Evolutionary conservation across 1,140 invertebrate genomes (phyloP).

Genomic region (Drosophila hydei): DNA sequence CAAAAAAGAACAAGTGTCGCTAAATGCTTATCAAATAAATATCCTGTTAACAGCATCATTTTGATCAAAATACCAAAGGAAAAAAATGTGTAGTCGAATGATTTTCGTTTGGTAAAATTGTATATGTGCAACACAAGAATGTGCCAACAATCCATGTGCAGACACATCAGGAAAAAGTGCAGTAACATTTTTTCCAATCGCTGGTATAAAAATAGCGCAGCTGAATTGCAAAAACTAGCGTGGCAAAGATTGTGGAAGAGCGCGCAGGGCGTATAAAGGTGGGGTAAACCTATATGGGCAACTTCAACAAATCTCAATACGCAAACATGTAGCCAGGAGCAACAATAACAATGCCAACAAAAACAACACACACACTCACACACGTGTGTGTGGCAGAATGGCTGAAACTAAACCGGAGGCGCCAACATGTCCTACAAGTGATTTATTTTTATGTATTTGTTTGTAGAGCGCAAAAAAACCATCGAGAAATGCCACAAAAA

Average conservation of each 20-base stretch:
- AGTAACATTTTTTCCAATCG: constrained; percentile 36
- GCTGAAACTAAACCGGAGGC: constrained; percentile 78
- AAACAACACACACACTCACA: constrained; percentile 20
- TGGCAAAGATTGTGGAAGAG: neutral
- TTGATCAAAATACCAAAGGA: constrained; percentile 20
- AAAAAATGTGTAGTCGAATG: constrained; percentile 30
- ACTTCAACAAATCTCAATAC: constrained; percentile 74
- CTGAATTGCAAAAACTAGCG: constrained; percentile 28
- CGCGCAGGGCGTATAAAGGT: neutral
- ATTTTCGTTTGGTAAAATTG: constrained; percentile 31
- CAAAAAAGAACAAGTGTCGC: neutral
- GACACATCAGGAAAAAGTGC: constrained; percentile 30
- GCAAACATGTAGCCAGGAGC: constrained; percentile 61
- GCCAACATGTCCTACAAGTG: constrained; percentile 82
- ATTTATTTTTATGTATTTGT: constrained; percentile 83
- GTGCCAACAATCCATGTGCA: constrained; percentile 16
- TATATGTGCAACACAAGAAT: constrained; percentile 27
- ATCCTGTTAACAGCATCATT: constrained; percentile 32
- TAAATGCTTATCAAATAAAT: constrained; percentile 36
- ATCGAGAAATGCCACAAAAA: constrained; percentile 74
- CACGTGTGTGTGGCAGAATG: constrained; percentile 53
- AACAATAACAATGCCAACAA: constrained; percentile 48
- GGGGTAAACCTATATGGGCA: constrained; percentile 60
- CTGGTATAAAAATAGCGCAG: constrained; percentile 40
- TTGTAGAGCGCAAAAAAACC: constrained; percentile 61